Base-by-base conservation (phyloP, 2,797 vertebrate species). In the Sphaeramia orbicularis region DNA sequence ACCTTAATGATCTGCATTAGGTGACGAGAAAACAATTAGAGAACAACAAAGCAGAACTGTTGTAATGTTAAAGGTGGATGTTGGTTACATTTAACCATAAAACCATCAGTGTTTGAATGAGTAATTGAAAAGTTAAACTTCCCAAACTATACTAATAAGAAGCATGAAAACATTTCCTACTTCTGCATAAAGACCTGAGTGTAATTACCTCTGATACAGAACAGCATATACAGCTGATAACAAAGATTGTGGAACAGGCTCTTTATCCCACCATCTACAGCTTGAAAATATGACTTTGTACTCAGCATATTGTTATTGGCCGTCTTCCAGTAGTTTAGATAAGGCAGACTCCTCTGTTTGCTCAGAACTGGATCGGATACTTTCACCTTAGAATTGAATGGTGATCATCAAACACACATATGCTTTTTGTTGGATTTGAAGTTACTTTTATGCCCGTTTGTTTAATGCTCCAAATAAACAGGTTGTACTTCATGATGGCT, bases 1-100 rank as follows among this genome's bases (percentile, higher is more conserved):
- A 60, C 66, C 50, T 10, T 65, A 55, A 78, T 73, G 58, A 59
- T 61, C 61, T 41, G 61, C 38, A 53, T 64, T 50, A 48, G 64
- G 18, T 68, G 35, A 65, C 12, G 1, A 16, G 56, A 35, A 73
- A 63, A 48, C 58, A 51, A 67, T 78, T 53, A 45, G 14, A 32
- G 12, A 51, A 47, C 38, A 55, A 53, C 19, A 52, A 42, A 55
- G 19, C 47, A 12, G 5, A 21, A 10, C 10, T 36, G 5, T 27
- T 52, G 42, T 52, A 49, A 44, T 32, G 11, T 21, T 12, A n/a
- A 13, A 40, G 12, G 10, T 15, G 1, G 11, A 19, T 55, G 11
- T 47, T 11, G 4, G 19, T 30, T 43, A 1, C 40, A n/a, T 52
- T 8, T n/a, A 35, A 44, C 6, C 27, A 12, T 38, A 30, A 30